Evolutionary conservation across 2,797 vertebrate genomes (phyloP).

Genomic region (Melanotaenia trifasciata): DNA sequence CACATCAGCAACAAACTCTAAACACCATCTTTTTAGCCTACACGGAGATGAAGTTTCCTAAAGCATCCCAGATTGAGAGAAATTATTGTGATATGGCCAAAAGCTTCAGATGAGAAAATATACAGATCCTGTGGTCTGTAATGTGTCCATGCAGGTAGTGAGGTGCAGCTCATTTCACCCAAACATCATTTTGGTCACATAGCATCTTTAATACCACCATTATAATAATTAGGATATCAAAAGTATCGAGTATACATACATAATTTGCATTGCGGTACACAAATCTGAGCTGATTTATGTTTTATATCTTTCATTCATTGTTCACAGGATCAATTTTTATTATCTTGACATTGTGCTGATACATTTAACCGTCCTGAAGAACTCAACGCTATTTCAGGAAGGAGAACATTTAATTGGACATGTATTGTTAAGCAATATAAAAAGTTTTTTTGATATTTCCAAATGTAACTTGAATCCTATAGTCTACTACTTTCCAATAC

Average conservation of each 20-base stretch:
- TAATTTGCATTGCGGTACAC: slow-evolving; percentile 84
- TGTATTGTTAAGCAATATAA: slow-evolving; percentile 83
- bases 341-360: slow-evolving; percentile 83
- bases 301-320: slow-evolving; percentile 78
- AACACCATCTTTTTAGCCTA: background rate
- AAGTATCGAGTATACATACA: slow-evolving; percentile 86
- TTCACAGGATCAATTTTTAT: slow-evolving; percentile 79
- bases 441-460: slow-evolving; percentile 80
- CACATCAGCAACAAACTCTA: background rate
- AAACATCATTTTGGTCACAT: slow-evolving; percentile 81
- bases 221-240: slow-evolving; percentile 86
- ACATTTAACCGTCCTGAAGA: slow-evolving; percentile 81
- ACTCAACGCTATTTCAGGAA: slow-evolving; percentile 79
- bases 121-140: background rate
- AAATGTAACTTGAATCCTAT: slow-evolving; percentile 85
- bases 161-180: slow-evolving; percentile 51
- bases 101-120: slow-evolving; percentile 9
- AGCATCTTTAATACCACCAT: slow-evolving; percentile 87
- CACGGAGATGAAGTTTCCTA: background rate
- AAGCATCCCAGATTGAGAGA: background rate
- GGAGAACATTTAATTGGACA: slow-evolving; percentile 84
- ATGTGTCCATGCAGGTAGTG: slow-evolving; percentile 19
- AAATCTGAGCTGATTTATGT: slow-evolving; percentile 82
- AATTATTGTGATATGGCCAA: background rate
- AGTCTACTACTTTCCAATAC: slow-evolving; percentile 84